These are phyloP conservation scores for Lagenorhynchus albirostris DNA, from an alignment of 2,113 vertebrate genomes.

Conservation along the genomic window DNA sequence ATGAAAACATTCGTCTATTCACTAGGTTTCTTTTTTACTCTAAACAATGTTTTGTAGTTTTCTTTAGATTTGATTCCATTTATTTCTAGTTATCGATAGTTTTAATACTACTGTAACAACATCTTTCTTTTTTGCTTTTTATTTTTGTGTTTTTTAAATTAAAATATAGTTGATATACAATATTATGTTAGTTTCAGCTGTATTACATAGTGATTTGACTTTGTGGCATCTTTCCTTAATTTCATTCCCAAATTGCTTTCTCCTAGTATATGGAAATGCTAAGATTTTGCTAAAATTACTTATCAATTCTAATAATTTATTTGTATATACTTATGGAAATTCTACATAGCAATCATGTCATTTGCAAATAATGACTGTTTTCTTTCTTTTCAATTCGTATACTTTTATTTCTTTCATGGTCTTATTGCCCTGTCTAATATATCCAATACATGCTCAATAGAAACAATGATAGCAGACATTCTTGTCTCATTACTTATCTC, in stretches of 20 bases:
- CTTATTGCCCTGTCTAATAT: not conserved
- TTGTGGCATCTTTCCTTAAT: not conserved
- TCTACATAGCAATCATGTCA: not conserved
- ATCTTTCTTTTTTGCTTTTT: not conserved
- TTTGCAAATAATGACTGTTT: not conserved
- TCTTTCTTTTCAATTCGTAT: not conserved
- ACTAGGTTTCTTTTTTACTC: not conserved
- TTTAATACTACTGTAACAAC: not conserved
- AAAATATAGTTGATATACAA: not conserved
- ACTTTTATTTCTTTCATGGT: not conserved
- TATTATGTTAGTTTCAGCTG: not conserved
- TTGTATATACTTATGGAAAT: not conserved
- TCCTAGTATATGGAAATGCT: not conserved
- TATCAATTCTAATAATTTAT: not conserved
- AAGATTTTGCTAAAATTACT: not conserved
- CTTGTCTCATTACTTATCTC: not conserved
- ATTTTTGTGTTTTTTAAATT: not conserved
- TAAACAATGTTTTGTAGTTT: not conserved
- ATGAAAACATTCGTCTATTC: not conserved
- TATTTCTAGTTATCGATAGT: not conserved
- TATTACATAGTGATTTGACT: not conserved
- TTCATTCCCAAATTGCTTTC: not conserved
- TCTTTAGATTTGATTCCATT: not conserved
- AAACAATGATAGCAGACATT: not conserved
- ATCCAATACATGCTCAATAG: not conserved